Evolutionary conservation across 2,797 vertebrate genomes (phyloP).

Genomic region (Smutsia gigantea): DNA sequence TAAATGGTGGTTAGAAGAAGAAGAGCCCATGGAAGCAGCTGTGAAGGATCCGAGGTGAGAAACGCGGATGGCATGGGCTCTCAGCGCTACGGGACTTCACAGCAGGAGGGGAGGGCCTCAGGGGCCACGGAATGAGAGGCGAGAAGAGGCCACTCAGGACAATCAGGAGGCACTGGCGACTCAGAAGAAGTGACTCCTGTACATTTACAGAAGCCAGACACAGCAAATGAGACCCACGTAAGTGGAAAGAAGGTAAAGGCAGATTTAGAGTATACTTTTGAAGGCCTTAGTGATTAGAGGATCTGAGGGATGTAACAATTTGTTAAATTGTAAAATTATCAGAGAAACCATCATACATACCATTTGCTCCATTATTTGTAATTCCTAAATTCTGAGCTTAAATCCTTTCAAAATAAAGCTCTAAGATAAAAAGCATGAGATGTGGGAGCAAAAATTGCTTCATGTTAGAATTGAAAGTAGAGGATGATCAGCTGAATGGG

Average conservation of each 20-base stretch:
- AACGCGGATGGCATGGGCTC: neutral
- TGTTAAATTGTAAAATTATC: neutral
- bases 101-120: neutral
- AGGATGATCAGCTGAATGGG: neutral
- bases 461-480: constrained; percentile 20
- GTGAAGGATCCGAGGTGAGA: neutral
- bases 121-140: neutral
- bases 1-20: neutral
- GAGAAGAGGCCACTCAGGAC: neutral
- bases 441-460: constrained; percentile 11
- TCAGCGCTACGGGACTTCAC: neutral
- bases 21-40: neutral
- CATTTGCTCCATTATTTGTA: neutral
- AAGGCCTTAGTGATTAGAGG: neutral
- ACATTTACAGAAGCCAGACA: constrained; percentile 30
- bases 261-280: neutral
- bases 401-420: constrained; percentile 35
- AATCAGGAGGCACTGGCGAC: neutral
- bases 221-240: neutral
- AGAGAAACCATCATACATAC: neutral
- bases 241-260: neutral
- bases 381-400: constrained; percentile 17
- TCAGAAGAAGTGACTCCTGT: neutral
- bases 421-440: neutral
- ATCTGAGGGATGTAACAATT: neutral